phyloP scores from a whole-genome alignment of 2,797 vertebrate species.

The Clarias laeviceps region DNA sequence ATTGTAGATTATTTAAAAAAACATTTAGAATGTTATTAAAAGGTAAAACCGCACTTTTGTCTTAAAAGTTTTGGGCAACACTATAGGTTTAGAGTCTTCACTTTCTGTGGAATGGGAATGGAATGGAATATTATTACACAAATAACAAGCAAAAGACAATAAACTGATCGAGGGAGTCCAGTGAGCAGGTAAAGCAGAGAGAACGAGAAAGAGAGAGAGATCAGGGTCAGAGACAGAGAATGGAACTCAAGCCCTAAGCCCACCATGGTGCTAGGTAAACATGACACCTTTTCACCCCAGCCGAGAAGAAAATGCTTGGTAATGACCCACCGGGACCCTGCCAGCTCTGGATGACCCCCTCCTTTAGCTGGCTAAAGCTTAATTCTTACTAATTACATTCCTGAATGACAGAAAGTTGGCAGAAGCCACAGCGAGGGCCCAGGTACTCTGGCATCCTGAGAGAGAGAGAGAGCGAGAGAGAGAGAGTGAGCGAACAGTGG shows the following conservation, averaged over 20 bases:
- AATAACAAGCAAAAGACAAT: background rate
- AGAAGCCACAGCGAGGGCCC: slow-evolving; percentile 67
- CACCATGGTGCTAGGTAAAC: slow-evolving; percentile 65
- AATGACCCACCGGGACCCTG: slow-evolving; percentile 81
- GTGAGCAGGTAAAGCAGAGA: background rate
- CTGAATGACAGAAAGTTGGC: slow-evolving; percentile 92
- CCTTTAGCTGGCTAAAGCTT: slow-evolving; percentile 81
- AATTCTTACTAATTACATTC: slow-evolving; percentile 98
- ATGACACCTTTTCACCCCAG: slow-evolving; percentile 75
- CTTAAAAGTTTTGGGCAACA: no score
- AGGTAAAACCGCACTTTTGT: no score
- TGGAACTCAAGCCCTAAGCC: slow-evolving; percentile 52
- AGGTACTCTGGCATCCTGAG: slow-evolving; percentile 65
- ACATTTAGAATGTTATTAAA: no score
- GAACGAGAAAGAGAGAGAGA: background rate
- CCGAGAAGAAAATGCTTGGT: slow-evolving; percentile 71
- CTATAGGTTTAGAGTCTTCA: no score
- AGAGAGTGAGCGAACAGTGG: slow-evolving; percentile 25
- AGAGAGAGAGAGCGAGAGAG: slow-evolving; percentile 20
- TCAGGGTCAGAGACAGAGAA: slow-evolving; percentile 24
- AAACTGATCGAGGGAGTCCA: background rate
- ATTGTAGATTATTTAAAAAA: no score
- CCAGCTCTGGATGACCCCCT: slow-evolving; percentile 84
- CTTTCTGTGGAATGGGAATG: no score
- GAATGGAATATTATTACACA: background rate